Percentiles rank a stretch among this genome's conserved stretches.
Conservation (phyloP, 23 tunicate species). For the Aplidium turbinatum region DNA sequence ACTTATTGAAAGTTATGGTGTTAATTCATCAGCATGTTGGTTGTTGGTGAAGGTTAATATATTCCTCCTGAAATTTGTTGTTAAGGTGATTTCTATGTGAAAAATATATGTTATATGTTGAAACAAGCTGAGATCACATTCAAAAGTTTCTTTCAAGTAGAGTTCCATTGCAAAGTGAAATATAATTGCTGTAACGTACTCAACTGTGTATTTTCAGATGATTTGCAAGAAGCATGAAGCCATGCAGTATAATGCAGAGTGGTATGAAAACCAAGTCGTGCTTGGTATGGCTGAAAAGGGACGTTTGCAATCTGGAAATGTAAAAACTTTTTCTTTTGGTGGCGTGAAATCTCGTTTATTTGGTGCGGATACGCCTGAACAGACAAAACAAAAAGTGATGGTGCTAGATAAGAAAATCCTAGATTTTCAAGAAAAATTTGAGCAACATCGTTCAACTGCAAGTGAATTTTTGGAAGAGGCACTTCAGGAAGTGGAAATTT, state of each 20-base stretch:
- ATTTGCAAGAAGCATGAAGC: conserved; percentile 82
- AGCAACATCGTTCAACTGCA: conserved; percentile 21
- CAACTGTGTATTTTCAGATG: conserved; percentile 20
- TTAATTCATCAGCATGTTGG: too few species aligned
- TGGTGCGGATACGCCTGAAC: conserved; percentile 75
- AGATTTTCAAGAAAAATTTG: conserved; percentile 44
- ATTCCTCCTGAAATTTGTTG: too few species aligned
- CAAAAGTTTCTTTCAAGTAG: too few species aligned
- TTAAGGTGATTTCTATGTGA: too few species aligned
- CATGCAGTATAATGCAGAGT: conserved; percentile 86
- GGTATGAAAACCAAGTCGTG: conserved; percentile 66
- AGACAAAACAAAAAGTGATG: conserved; percentile 62
- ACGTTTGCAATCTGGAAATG: conserved; percentile 54
- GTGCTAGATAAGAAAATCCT: conserved; percentile 58
- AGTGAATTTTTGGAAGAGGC: conserved; percentile 61
- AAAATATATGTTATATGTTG: too few species aligned
- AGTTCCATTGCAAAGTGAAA: too few species aligned
- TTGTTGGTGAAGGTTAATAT: not conserved
- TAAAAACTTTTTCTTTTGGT: conserved; percentile 61
- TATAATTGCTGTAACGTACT: too few species aligned
- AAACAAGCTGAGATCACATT: too few species aligned
- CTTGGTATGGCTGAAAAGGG: conserved; percentile 52
- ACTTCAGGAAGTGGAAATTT: conserved; percentile 44
- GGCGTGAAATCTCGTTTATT: conserved; percentile 73
- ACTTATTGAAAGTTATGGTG: too few species aligned